A percentile compares a stretch with the other conserved stretches of the same genome.
These are phyloP conservation scores for Enteromius treurensis DNA, from an alignment of 2,797 vertebrate genomes.

Conservation along the genomic window DNA sequence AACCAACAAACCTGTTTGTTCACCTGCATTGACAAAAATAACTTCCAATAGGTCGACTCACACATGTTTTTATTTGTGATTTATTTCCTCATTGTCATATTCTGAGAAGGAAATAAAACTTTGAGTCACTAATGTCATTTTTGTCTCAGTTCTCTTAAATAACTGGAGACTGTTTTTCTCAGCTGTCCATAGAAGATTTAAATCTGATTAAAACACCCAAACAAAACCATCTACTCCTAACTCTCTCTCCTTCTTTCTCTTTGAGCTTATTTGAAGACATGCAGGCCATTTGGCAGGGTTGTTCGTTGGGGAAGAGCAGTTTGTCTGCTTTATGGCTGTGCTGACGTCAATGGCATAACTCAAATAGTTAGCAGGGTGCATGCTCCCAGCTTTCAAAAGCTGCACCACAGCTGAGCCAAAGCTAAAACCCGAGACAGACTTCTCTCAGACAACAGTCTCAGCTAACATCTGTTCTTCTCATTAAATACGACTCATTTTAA, in stretches of 20 bases:
- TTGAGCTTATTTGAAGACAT: slow-evolving; percentile 59
- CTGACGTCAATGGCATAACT: slow-evolving; percentile 99
- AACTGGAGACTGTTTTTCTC: slow-evolving; percentile 52
- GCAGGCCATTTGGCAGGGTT: slow-evolving; percentile 90
- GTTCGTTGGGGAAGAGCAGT: slow-evolving; percentile 90
- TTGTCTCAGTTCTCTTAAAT: slow-evolving; percentile 44
- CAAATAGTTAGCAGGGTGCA: slow-evolving; percentile 97
- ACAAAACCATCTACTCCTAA: slow-evolving; percentile 68
- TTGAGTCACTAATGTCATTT: not conserved
- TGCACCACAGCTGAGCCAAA: slow-evolving; percentile 67
- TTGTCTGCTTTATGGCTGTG: slow-evolving; percentile 97
- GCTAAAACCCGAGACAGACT: slow-evolving; percentile 84
- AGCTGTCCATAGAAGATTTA: slow-evolving; percentile 52
- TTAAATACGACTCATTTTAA: not conserved
- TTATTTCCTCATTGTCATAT: slow-evolving; percentile 38
- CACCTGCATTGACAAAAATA: not conserved
- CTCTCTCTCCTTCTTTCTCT: slow-evolving; percentile 60
- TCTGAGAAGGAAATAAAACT: slow-evolving; percentile 49
- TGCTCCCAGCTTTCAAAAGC: slow-evolving; percentile 65
- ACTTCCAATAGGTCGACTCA: slow-evolving; percentile 28
- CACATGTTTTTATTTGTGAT: slow-evolving; percentile 21
- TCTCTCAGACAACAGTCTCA: slow-evolving; percentile 32
- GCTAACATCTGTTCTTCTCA: slow-evolving; percentile 59
- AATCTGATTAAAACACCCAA: slow-evolving; percentile 72
- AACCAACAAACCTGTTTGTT: slow-evolving; percentile 18